Evolutionary conservation across 2,113 vertebrate genomes (phyloP).

Genomic region (Rhipidura dahli): DNA sequence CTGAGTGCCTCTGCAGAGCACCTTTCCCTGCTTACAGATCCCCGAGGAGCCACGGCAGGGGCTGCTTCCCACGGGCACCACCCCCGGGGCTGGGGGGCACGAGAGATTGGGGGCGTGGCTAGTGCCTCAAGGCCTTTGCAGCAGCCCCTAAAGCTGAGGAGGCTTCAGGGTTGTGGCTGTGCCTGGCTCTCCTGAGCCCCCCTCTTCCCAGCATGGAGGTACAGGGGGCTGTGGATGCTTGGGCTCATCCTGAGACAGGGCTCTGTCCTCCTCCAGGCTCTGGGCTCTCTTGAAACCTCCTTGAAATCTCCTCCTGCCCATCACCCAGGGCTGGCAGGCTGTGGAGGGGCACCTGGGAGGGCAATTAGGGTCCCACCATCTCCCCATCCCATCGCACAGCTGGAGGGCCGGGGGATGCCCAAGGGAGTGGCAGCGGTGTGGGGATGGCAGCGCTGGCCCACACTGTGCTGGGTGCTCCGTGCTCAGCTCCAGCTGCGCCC

Average conservation of each 20-base stretch:
- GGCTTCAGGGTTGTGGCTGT: background rate
- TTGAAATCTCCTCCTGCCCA: background rate
- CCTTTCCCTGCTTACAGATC: background rate
- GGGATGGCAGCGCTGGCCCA: rapidly evolving
- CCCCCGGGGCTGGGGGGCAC: background rate
- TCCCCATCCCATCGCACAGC: background rate
- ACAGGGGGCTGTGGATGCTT: background rate
- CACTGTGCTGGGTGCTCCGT: rapidly evolving
- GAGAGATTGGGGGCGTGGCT: rapidly evolving
- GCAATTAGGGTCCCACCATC: background rate
- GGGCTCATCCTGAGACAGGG: background rate
- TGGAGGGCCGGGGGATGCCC: background rate
- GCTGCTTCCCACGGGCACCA: background rate
- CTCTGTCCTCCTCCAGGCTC: background rate
- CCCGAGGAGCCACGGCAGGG: background rate
- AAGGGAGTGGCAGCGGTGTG: background rate
- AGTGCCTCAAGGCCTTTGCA: background rate
- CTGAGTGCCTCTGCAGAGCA: constrained; percentile 3
- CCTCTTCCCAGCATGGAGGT: background rate
- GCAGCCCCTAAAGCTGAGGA: background rate
- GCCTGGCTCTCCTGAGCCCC: background rate
- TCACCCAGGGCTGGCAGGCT: background rate
- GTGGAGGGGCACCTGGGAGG: background rate
- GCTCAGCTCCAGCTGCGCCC: background rate
- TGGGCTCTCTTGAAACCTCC: background rate